phyloP scores from a whole-genome alignment of 2,113 vertebrate species.

The Malurus cyaneus region DNA sequence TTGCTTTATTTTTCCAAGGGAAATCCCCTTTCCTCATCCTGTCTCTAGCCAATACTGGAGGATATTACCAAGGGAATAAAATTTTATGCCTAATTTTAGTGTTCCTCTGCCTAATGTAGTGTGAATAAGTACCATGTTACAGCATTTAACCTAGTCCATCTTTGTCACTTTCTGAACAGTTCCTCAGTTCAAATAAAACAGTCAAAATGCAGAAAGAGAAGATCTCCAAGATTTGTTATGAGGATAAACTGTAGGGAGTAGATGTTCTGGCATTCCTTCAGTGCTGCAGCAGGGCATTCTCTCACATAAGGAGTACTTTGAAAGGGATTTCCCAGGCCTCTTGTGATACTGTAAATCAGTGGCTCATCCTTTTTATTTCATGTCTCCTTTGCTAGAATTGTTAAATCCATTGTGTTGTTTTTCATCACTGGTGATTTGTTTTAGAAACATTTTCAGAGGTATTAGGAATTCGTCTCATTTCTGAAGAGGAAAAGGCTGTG shows the following conservation, averaged over 20 bases:
- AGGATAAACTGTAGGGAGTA: not conserved
- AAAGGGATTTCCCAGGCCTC: slow-evolving; percentile 9
- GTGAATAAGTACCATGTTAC: slow-evolving; percentile 61
- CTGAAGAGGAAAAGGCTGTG: not conserved
- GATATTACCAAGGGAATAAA: slow-evolving; percentile 67
- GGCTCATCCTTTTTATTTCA: slow-evolving; percentile 17
- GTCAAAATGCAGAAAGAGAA: not conserved
- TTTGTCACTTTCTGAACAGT: slow-evolving; percentile 17
- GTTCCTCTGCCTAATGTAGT: slow-evolving; percentile 67
- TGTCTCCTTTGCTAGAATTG: not conserved
- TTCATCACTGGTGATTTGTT: not conserved
- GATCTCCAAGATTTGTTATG: not conserved
- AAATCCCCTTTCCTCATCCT: slow-evolving; percentile 38
- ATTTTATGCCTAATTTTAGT: slow-evolving; percentile 69
- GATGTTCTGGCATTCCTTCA: not conserved
- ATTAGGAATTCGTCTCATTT: not conserved
- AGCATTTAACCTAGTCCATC: slow-evolving; percentile 62
- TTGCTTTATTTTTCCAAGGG: slow-evolving; percentile 46
- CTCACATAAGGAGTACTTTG: not conserved
- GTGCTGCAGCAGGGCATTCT: slow-evolving; percentile 20
- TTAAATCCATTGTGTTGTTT: not conserved
- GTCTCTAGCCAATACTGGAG: slow-evolving; percentile 37
- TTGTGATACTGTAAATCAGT: not conserved
- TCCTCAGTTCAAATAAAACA: not conserved
- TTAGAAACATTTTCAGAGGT: not conserved